Evolutionary conservation across 2,113 vertebrate species (phyloP).

Genomic region (Caretta caretta): DNA sequence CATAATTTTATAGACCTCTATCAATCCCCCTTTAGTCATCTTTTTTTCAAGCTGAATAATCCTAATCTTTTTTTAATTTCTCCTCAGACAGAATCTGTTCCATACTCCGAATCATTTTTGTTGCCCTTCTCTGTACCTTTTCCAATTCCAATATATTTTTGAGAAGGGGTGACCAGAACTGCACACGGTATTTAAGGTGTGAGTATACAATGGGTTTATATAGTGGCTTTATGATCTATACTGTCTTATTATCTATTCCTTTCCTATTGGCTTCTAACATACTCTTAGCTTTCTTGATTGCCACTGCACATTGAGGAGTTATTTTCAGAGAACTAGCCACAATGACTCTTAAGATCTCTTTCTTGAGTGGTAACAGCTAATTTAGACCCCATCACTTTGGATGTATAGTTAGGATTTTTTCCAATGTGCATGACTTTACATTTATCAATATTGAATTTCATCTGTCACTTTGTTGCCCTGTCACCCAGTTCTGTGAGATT

Average conservation of each 20-base stretch:
- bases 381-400: background rate
- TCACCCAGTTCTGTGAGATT: background rate
- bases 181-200: background rate
- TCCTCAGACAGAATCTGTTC: background rate
- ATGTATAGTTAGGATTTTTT: background rate
- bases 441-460: background rate
- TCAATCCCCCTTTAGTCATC: background rate
- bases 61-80: background rate
- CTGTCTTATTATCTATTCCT: background rate
- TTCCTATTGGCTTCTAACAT: background rate
- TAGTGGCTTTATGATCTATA: background rate
- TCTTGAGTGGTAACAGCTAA: background rate
- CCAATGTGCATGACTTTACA: background rate
- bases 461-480: background rate
- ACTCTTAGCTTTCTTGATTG: background rate
- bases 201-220: background rate
- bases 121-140: background rate
- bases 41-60: background rate
- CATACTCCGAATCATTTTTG: background rate
- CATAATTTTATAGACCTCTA: background rate
- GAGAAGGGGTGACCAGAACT: background rate
- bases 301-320: background rate
- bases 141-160: background rate
- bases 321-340: background rate
- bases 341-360: background rate